These are phyloP conservation scores for Pocillopora verrucosa DNA, from an alignment of 64 coral and sea anemone genomes.

Conservation along the genomic window DNA sequence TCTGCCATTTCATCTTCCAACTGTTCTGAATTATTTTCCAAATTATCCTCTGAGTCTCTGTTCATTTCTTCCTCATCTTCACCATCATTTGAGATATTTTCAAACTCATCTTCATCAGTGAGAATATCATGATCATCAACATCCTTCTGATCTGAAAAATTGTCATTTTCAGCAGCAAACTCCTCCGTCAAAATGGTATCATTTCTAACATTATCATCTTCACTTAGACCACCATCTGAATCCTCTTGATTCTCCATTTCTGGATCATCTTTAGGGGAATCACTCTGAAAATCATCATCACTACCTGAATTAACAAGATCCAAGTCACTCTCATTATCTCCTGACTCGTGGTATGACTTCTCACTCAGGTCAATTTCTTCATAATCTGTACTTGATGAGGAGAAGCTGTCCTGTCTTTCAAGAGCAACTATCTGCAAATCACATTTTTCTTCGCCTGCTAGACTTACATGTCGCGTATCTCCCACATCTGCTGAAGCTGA, in stretches of 20 bases:
- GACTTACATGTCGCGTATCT: slow-evolving; percentile 22
- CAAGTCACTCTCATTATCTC: slow-evolving; percentile 1
- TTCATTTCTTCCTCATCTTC: not conserved
- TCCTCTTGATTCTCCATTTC: not conserved
- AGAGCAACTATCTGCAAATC: slow-evolving; percentile 26
- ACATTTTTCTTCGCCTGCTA: not conserved
- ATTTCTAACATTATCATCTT: not conserved
- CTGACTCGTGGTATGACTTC: slow-evolving; percentile 3
- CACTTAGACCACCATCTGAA: not conserved
- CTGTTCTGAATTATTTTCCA: not conserved
- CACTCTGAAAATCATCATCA: not conserved
- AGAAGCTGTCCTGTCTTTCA: slow-evolving; percentile 20
- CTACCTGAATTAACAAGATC: slow-evolving; percentile 3
- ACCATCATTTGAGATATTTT: not conserved
- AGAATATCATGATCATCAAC: not conserved
- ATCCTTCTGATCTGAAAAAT: not conserved
- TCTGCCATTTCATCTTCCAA: not conserved
- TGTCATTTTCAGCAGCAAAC: too few relatives aligned
- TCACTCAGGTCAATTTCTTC: slow-evolving; percentile 23
- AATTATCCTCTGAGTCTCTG: not conserved
- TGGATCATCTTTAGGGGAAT: not conserved
- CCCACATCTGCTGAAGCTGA: not conserved
- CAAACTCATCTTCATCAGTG: not conserved
- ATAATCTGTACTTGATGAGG: slow-evolving; percentile 46
- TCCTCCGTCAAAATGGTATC: not conserved